Conservation (phyloP, 2,888 invertebrate species). For the Mayetiola destructor region DNA sequence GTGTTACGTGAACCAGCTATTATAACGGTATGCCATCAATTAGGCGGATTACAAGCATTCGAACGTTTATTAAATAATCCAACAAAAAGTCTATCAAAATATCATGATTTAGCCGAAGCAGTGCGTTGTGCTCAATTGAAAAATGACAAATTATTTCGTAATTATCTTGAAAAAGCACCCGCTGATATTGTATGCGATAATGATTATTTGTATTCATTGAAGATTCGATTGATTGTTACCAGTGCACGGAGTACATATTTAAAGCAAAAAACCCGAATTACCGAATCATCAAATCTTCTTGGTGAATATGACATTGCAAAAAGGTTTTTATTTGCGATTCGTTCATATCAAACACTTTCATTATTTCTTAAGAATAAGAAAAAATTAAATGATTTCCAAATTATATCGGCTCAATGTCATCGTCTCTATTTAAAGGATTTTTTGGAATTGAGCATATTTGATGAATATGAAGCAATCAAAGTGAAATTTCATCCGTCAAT, state of each 20-base stretch:
- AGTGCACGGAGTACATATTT: slow-evolving; percentile 4
- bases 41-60: slow-evolving; percentile 20
- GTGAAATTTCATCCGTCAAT: slow-evolving; percentile 15
- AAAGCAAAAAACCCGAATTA: neutral
- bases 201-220: neutral
- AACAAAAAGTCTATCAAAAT: slow-evolving; percentile 17
- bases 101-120: slow-evolving; percentile 24
- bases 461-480: neutral
- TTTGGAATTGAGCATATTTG: slow-evolving; percentile 1
- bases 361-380: neutral
- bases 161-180: neutral
- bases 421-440: neutral
- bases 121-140: slow-evolving; percentile 25
- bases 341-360: neutral
- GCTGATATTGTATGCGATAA: neutral
- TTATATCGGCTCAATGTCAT: neutral
- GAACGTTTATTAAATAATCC: slow-evolving; percentile 18
- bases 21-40: slow-evolving; percentile 22
- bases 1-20: slow-evolving; percentile 17
- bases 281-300: neutral
- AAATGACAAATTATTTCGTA: slow-evolving; percentile 16
- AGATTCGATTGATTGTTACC: neutral
- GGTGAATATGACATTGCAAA: neutral
- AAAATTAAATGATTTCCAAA: neutral
- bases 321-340: neutral